Evolutionary conservation across 2,888 invertebrate genomes (phyloP).

Genomic region (Celastrina argiolus): DNA sequence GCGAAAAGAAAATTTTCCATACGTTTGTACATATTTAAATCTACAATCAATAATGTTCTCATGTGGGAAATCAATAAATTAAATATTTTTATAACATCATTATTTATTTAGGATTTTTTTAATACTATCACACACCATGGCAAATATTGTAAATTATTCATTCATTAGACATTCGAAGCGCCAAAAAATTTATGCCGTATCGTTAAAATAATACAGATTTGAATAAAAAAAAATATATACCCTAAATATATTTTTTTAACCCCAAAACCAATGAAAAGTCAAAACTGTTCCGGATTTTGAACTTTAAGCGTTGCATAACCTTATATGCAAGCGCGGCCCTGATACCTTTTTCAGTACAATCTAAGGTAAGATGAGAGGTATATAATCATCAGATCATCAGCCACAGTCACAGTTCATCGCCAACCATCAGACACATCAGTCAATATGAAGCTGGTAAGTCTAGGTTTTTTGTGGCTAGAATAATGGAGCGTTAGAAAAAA

Average conservation of each 20-base stretch:
- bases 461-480: not conserved
- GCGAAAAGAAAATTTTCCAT: no score
- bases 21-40: no score
- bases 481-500: not conserved
- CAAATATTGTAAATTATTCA: no score
- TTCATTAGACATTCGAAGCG: no score
- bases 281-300: slow-evolving; percentile 21
- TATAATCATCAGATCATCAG: slow-evolving; percentile 53
- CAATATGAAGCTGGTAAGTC: slow-evolving; percentile 72
- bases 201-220: no score
- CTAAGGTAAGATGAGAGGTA: slow-evolving; percentile 51
- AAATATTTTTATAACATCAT: no score
- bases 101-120: no score
- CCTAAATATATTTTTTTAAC: not conserved
- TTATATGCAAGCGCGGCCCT: slow-evolving; percentile 48
- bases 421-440: slow-evolving; percentile 48
- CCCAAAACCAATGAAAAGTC: not conserved
- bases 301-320: slow-evolving; percentile 22
- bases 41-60: no score
- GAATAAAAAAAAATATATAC: no score
- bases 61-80: no score
- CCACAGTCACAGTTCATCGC: slow-evolving; percentile 59
- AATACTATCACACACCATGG: no score
- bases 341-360: slow-evolving; percentile 63
- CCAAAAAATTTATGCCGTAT: no score